Conservation (phyloP, 2,888 invertebrate genomes). For the Micoletzkya japonica region DNA sequence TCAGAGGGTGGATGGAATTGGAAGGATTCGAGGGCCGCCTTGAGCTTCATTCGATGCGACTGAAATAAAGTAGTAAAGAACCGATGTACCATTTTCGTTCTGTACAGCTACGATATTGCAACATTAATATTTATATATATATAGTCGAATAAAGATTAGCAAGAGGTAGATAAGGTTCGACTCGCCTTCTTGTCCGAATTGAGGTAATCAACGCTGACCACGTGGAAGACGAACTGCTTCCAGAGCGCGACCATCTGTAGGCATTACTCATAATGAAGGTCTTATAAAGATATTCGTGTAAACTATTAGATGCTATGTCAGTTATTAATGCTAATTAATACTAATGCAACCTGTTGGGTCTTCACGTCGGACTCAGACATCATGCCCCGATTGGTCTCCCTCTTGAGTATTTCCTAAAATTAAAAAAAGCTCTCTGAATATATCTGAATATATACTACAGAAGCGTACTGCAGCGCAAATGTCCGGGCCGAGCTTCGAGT, state of each 20-base stretch:
- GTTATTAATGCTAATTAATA: not conserved
- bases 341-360: not conserved
- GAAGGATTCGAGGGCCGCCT: not conserved
- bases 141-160: not conserved
- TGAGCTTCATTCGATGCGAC: constrained; percentile 11
- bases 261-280: not conserved
- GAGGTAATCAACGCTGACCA: constrained; percentile 8
- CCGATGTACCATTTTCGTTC: not conserved
- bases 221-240: constrained; percentile 2
- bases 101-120: not conserved
- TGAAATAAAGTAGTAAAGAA: not conserved
- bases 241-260: constrained; percentile 4
- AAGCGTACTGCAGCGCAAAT: constrained; percentile 18
- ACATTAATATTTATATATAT: not conserved
- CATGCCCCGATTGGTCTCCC: constrained; percentile 17
- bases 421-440: constrained; percentile 2
- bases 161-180: not conserved
- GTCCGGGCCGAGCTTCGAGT: not conserved
- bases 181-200: not conserved
- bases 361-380: constrained; percentile 9
- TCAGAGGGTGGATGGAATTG: constrained; percentile 13
- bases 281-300: not conserved
- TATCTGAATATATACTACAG: not conserved
- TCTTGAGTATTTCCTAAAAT: constrained; percentile 22
- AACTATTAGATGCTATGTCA: not conserved